Conservation (phyloP, 2,113 vertebrate species). For the Lepus timidus region DNA sequence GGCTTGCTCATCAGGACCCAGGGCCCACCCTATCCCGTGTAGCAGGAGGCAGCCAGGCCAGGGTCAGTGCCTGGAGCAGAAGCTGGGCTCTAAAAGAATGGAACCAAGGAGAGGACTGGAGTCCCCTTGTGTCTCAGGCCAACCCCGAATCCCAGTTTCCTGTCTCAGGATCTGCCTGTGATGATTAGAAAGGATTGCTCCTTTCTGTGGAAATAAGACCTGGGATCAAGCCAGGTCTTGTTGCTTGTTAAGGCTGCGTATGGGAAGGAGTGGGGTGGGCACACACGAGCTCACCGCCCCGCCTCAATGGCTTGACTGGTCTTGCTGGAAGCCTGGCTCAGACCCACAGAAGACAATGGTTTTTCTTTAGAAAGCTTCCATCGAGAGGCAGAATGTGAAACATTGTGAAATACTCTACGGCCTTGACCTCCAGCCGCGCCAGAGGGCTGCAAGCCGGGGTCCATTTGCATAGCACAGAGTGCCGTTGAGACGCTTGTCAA, state of each 20-base stretch:
- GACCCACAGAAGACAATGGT: slow-evolving; percentile 1
- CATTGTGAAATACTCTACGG: neutral
- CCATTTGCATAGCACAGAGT: slow-evolving; percentile 28
- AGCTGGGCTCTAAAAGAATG: neutral
- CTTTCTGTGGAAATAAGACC: slow-evolving; percentile 47
- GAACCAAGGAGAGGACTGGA: neutral
- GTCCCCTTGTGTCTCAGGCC: neutral
- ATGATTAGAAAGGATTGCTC: neutral
- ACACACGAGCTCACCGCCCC: neutral
- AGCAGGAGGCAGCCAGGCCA: neutral
- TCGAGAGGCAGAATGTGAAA: slow-evolving; percentile 1
- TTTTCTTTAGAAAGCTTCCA: slow-evolving; percentile 37
- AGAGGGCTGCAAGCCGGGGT: neutral
- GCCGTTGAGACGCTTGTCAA: neutral
- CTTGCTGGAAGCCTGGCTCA: neutral
- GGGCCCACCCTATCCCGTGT: neutral
- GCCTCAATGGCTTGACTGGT: neutral
- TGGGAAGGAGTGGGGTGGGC: neutral
- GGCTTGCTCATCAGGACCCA: neutral
- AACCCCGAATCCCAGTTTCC: neutral
- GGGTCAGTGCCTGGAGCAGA: neutral
- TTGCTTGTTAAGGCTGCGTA: neutral
- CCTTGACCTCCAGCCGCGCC: slow-evolving; percentile 13
- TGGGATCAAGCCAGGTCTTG: slow-evolving; percentile 2
- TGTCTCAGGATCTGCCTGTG: neutral